Evolutionary conservation across 2,113 vertebrate species (phyloP).

Genomic region (Hyperopisus bebe): DNA sequence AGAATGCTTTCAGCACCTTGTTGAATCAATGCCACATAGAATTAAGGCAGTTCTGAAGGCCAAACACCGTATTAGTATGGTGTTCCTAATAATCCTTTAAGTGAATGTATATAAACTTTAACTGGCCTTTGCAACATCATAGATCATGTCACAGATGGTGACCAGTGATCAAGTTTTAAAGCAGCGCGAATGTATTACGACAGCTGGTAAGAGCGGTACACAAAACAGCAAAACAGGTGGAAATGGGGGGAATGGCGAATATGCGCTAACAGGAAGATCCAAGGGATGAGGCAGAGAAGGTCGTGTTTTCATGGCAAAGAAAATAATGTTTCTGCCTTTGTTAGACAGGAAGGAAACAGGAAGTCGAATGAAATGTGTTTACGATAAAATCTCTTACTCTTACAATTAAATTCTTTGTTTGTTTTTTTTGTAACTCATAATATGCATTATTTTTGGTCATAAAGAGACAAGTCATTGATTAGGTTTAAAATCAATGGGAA

Average conservation of each 20-base stretch:
- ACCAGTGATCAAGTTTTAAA: neutral
- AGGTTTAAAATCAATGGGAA: neutral
- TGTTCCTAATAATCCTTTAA: too few relatives aligned
- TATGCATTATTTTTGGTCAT: neutral
- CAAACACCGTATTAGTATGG: too few relatives aligned
- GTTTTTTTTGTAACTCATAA: slow-evolving; percentile 11
- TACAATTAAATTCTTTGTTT: slow-evolving; percentile 16
- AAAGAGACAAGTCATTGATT: slow-evolving; percentile 9
- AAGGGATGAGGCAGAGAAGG: neutral
- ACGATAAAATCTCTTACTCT: slow-evolving; percentile 29
- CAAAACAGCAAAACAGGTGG: neutral
- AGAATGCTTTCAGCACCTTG: too few relatives aligned
- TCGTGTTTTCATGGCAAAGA: slow-evolving; percentile 39
- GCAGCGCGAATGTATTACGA: neutral
- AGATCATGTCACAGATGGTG: neutral
- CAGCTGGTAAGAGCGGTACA: neutral
- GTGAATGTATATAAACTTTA: too few relatives aligned
- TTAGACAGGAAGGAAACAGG: slow-evolving; percentile 34
- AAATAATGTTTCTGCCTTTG: slow-evolving; percentile 29
- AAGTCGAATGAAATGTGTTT: slow-evolving; percentile 29
- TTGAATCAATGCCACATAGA: too few relatives aligned
- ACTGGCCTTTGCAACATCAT: neutral
- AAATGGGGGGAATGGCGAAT: neutral
- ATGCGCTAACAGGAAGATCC: neutral
- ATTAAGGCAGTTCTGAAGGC: too few relatives aligned